Evolutionary conservation across 2,113 vertebrate genomes (phyloP).

Genomic region (Suncus etruscus): DNA sequence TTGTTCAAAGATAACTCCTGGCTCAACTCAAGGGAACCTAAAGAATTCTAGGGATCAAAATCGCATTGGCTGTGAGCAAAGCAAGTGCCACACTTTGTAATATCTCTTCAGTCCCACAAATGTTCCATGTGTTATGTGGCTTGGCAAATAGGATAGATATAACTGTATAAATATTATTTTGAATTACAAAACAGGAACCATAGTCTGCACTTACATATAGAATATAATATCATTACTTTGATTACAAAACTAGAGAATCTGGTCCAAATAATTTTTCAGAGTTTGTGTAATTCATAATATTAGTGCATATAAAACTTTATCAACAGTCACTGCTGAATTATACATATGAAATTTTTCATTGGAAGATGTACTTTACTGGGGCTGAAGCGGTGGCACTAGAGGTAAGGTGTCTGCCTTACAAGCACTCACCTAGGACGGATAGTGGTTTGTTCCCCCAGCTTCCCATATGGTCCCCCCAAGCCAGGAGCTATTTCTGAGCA

Average conservation of each 20-base stretch:
- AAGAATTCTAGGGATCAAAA: too few relatives aligned
- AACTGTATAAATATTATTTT: not conserved
- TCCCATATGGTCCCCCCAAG: too few relatives aligned
- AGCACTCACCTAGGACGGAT: too few relatives aligned
- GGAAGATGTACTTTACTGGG: not conserved
- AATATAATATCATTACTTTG: not conserved
- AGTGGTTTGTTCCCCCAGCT: too few relatives aligned
- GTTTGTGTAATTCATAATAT: not conserved
- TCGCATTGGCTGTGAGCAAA: too few relatives aligned
- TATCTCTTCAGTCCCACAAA: too few relatives aligned
- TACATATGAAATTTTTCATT: constrained; percentile 43
- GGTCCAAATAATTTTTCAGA: not conserved
- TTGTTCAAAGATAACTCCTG: too few relatives aligned
- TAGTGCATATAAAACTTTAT: constrained; percentile 40
- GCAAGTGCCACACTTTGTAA: too few relatives aligned
- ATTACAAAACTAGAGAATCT: constrained; percentile 9
- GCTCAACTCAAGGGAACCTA: too few relatives aligned
- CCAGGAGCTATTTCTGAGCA: too few relatives aligned
- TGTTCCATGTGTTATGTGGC: not conserved
- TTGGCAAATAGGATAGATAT: not conserved
- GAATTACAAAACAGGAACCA: constrained; percentile 14
- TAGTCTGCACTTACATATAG: not conserved
- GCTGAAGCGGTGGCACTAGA: too few relatives aligned
- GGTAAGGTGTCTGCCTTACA: too few relatives aligned
- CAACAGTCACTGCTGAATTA: constrained; percentile 44